Percentiles rank a stretch among this genome's conserved stretches.
These are phyloP conservation scores for Chironomus tentans DNA, from an alignment of 2,888 invertebrate genomes.

Conservation along the genomic window DNA sequence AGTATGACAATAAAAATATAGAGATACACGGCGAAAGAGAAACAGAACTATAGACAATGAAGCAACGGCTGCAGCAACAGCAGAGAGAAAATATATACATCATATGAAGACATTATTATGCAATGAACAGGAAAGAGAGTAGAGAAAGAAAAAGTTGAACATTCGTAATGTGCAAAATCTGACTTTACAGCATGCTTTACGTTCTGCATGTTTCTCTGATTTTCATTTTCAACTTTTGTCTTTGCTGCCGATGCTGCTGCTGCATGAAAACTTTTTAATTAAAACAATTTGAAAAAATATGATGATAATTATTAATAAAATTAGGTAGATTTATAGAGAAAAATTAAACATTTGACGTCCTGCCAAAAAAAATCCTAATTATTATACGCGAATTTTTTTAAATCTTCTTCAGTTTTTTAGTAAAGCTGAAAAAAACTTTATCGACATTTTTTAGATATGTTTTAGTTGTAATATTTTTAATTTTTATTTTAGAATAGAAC, in stretches of 20 bases:
- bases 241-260: neutral
- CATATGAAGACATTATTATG: conserved; percentile 4
- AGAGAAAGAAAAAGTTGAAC: conserved; percentile 8
- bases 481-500: too few relatives aligned
- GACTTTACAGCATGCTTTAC: too few relatives aligned
- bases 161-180: conserved; percentile 11
- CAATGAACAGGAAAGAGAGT: conserved; percentile 18
- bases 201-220: neutral
- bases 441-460: too few relatives aligned
- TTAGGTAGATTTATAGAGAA: neutral
- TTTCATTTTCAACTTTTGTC: neutral
- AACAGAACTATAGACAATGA: neutral
- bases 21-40: neutral
- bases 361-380: too few relatives aligned
- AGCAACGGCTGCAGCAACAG: neutral
- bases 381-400: too few relatives aligned
- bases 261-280: conserved; percentile 23
- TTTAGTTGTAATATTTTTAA: too few relatives aligned
- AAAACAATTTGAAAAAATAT: conserved; percentile 18
- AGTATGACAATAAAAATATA: neutral
- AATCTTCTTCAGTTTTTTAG: too few relatives aligned
- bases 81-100: neutral
- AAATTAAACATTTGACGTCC: neutral
- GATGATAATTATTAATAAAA: neutral
- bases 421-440: too few relatives aligned